Conservation (phyloP, 2,113 vertebrate genomes). For the Triplophysa siluroides region DNA sequence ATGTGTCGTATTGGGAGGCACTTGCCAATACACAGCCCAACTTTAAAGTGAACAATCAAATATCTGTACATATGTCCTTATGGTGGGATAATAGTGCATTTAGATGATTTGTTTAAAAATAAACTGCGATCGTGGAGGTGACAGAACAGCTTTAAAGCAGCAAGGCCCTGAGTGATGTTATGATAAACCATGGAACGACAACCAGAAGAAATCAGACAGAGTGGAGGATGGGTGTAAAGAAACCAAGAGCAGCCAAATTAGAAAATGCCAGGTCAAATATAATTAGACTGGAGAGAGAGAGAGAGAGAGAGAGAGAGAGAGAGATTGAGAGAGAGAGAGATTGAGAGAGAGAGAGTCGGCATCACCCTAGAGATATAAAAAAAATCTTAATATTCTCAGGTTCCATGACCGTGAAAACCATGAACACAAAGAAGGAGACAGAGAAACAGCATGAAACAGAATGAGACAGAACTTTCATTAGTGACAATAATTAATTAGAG, state of each 20-base stretch:
- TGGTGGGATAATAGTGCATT: no score
- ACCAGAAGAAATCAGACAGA: background rate
- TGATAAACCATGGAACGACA: constrained; percentile 9
- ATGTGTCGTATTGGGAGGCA: no score
- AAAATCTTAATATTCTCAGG: background rate
- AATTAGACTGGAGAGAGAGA: constrained; percentile 30
- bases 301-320: background rate
- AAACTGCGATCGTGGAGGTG: no score
- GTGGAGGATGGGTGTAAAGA: background rate
- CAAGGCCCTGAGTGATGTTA: constrained; percentile 6
- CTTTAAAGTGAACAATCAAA: background rate
- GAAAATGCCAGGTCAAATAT: constrained; percentile 43
- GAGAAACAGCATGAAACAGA: background rate
- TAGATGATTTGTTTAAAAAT: no score
- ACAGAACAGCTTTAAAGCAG: background rate
- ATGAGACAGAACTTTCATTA: constrained; percentile 31
- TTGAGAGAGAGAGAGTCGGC: no score
- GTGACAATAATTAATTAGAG: constrained; percentile 27
- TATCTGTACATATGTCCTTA: no score
- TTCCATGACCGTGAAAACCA: constrained; percentile 2
- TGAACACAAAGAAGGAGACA: background rate
- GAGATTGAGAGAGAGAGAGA: background rate
- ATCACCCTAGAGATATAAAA: no score
- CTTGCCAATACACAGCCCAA: no score
- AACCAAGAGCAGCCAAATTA: constrained; percentile 14